Conservation (phyloP, 2,888 invertebrate genomes). For the Cetonia aurata region DNA sequence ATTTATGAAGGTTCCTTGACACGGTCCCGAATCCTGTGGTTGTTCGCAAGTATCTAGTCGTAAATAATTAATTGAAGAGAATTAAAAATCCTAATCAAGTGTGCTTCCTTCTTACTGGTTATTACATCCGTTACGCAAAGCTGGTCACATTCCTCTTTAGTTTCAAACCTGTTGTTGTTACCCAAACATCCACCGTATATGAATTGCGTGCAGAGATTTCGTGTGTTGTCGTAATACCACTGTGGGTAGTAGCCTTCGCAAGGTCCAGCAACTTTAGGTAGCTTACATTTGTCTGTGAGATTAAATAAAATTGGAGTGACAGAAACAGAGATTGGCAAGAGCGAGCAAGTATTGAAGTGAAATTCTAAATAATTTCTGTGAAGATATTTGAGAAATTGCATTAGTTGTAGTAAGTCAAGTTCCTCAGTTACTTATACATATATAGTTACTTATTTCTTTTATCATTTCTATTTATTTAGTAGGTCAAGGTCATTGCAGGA, state of each 20-base stretch:
- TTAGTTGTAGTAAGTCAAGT: too few species aligned
- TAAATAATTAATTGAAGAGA: slow-evolving; percentile 21
- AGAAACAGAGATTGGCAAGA: too few species aligned
- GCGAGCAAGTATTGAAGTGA: too few species aligned
- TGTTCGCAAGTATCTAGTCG: slow-evolving; percentile 81
- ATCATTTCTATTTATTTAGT: background rate
- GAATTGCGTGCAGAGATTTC: slow-evolving; percentile 86
- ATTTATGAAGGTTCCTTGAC: slow-evolving; percentile 81
- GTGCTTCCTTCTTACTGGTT: slow-evolving; percentile 70
- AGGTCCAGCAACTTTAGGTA: slow-evolving; percentile 86
- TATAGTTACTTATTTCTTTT: too few species aligned
- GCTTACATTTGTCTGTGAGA: slow-evolving; percentile 77
- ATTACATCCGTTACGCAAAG: slow-evolving; percentile 76
- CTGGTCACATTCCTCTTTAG: slow-evolving; percentile 80
- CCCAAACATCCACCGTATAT: slow-evolving; percentile 93
- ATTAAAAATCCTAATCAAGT: too few species aligned
- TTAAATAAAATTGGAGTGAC: background rate
- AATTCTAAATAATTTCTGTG: too few species aligned
- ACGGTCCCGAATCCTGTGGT: slow-evolving; percentile 80
- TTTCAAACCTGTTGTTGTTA: slow-evolving; percentile 89
- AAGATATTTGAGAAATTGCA: too few species aligned
- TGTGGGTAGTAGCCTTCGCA: slow-evolving; percentile 83
- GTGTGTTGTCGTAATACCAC: slow-evolving; percentile 86
- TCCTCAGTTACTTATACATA: too few species aligned
- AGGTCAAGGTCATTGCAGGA: slow-evolving; percentile 29